A percentile compares a stretch with the other conserved stretches of the same genome.
phyloP scores from a whole-genome alignment of 1,140 invertebrate genomes.

The Drosophila ironensis region DNA sequence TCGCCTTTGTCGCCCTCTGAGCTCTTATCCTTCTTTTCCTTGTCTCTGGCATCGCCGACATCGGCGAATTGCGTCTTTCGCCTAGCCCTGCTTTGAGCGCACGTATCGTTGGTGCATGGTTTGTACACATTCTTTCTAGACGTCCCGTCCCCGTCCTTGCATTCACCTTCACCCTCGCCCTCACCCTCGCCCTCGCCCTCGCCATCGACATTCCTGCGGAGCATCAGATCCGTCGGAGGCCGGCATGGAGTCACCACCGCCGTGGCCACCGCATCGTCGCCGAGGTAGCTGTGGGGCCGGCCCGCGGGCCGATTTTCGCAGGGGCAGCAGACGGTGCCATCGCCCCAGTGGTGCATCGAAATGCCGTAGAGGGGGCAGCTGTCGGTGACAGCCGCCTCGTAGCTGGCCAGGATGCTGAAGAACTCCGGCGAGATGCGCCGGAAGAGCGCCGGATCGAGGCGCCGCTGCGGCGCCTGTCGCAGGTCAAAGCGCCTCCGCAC shows the following conservation, averaged over 20 bases:
- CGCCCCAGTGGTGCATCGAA: constrained; percentile 19
- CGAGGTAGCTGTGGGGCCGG: constrained; percentile 1
- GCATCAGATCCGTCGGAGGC: background rate
- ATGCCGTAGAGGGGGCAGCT: constrained; percentile 58
- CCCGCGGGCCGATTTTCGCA: constrained; percentile 1
- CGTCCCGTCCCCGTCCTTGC: no score
- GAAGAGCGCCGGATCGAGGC: constrained; percentile 40
- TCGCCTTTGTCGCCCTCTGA: no score
- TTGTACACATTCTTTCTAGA: no score
- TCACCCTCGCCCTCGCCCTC: no score
- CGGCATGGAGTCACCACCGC: background rate
- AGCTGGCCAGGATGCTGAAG: constrained; percentile 44
- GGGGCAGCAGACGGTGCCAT: background rate
- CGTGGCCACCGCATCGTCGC: constrained; percentile 21
- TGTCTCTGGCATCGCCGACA: no score
- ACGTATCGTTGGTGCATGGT: no score
- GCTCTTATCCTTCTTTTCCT: no score
- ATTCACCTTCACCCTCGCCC: background rate
- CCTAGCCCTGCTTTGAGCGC: no score
- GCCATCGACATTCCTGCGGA: background rate
- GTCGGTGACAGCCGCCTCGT: constrained; percentile 51
- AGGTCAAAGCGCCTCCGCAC: constrained; percentile 26
- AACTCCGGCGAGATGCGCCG: constrained; percentile 69
- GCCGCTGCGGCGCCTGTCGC: constrained; percentile 37
- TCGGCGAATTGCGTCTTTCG: no score